Conservation (phyloP, 2,113 vertebrate species). For the Chaenocephalus aceratus region DNA sequence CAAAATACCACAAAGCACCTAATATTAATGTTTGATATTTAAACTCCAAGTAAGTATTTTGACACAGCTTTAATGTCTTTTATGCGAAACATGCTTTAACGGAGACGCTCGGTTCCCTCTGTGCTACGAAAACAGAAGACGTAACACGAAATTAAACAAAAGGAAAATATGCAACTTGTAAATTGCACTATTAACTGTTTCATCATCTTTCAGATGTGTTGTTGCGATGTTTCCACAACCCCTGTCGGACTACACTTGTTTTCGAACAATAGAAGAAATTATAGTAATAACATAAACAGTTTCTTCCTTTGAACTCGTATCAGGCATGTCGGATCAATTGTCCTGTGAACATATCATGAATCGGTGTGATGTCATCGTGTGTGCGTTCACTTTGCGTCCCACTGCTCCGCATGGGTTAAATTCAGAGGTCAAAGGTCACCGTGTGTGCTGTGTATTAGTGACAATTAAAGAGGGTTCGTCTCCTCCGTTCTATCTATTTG, state of each 20-base stretch:
- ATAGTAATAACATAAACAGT: not conserved
- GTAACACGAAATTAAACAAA: not conserved
- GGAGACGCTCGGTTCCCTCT: not conserved
- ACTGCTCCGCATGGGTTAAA: too few relatives aligned
- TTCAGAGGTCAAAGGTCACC: too few relatives aligned
- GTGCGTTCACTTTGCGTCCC: too few relatives aligned
- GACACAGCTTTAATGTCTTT: not conserved
- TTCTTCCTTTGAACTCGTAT: not conserved
- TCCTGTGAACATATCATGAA: not conserved
- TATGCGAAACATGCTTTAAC: not conserved
- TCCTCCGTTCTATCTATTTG: too few relatives aligned
- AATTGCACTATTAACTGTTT: not conserved
- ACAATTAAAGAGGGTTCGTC: too few relatives aligned
- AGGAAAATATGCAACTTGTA: not conserved
- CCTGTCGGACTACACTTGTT: too few relatives aligned
- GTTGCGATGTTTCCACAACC: not conserved
- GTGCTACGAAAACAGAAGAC: not conserved
- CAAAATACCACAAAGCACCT: too few relatives aligned
- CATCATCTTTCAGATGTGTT: not conserved
- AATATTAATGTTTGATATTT: not conserved
- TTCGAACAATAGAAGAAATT: too few relatives aligned
- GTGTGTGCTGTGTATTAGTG: too few relatives aligned
- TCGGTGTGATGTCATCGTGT: slow-evolving; percentile 13
- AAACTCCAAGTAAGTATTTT: not conserved
- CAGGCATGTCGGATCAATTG: not conserved